Evolutionary conservation across 35 echinoderm and acorn worm genomes (phyloP).

Genomic region (Lytechinus pictus): DNA sequence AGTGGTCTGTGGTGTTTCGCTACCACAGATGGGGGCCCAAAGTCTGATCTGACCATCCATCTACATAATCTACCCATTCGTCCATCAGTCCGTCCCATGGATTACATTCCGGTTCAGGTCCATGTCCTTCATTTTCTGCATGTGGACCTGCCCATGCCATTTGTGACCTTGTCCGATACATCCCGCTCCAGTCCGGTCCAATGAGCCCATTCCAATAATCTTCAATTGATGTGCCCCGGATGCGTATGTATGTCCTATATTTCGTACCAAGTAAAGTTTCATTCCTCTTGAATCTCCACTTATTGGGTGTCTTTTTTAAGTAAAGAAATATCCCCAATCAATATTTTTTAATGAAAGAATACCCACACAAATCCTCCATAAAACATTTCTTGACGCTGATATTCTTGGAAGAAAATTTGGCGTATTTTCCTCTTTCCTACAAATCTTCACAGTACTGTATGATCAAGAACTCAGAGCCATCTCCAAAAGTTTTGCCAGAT

Average conservation of each 20-base stretch:
- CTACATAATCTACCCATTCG: conserved; percentile 21
- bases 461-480: not conserved
- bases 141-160: conserved; percentile 4
- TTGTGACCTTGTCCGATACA: not conserved
- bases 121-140: conserved; percentile 1
- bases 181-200: conserved; percentile 24
- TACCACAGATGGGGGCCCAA: not conserved
- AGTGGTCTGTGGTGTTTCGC: not conserved
- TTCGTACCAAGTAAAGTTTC: not conserved
- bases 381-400: not conserved
- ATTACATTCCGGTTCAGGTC: not conserved
- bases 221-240: conserved; percentile 10
- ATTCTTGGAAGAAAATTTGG: not conserved
- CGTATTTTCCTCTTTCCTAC: not conserved
- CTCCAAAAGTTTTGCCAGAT: not conserved
- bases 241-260: conserved; percentile 34
- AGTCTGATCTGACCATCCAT: conserved; percentile 30
- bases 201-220: conserved; percentile 31
- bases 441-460: not conserved
- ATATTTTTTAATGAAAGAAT: too few species aligned
- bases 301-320: not conserved
- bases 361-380: not conserved
- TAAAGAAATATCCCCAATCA: not conserved
- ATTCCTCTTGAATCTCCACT: not conserved
- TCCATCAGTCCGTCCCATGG: not conserved